Conservation (phyloP, 1,140 invertebrate genomes). For the Tetranychus cinnabarinus region DNA sequence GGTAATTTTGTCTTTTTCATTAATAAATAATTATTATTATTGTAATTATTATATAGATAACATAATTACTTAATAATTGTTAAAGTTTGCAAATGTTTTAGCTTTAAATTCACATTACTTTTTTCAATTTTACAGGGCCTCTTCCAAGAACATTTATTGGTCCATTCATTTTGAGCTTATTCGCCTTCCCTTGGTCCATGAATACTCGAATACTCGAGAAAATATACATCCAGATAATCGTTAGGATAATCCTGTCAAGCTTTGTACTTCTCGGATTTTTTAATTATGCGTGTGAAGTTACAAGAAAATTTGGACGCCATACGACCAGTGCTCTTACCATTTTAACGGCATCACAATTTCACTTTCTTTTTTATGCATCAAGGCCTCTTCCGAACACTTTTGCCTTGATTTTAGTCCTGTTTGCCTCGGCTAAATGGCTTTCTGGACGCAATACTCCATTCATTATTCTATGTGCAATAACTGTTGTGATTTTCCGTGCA, state of each 20-base stretch:
- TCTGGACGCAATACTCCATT: constrained; percentile 1
- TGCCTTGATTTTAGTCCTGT: constrained; percentile 65
- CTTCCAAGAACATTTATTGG: constrained; percentile 90
- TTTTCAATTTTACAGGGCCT: constrained; percentile 35
- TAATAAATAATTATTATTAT: no score
- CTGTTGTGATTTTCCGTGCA: constrained; percentile 10
- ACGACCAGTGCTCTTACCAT: constrained; percentile 57
- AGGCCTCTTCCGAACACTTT: constrained; percentile 87
- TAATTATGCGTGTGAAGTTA: constrained; percentile 30
- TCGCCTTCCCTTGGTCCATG: not conserved
- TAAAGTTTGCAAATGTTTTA: not conserved
- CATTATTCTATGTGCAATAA: constrained; percentile 8
- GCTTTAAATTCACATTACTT: not conserved
- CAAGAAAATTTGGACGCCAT: constrained; percentile 42
- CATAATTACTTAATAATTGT: no score
- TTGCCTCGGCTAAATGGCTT: constrained; percentile 16
- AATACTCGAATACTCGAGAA: not conserved
- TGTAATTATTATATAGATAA: no score
- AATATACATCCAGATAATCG: constrained; percentile 6
- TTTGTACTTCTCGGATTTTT: constrained; percentile 47
- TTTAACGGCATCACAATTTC: constrained; percentile 76
- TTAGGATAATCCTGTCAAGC: constrained; percentile 30
- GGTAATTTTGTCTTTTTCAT: not conserved
- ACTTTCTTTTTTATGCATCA: constrained; percentile 90
- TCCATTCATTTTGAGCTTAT: constrained; percentile 48